Percentiles rank a stretch among this genome's conserved stretches.
phyloP scores from a whole-genome alignment of 64 coral and sea anemone species.

The Montipora cactus region DNA sequence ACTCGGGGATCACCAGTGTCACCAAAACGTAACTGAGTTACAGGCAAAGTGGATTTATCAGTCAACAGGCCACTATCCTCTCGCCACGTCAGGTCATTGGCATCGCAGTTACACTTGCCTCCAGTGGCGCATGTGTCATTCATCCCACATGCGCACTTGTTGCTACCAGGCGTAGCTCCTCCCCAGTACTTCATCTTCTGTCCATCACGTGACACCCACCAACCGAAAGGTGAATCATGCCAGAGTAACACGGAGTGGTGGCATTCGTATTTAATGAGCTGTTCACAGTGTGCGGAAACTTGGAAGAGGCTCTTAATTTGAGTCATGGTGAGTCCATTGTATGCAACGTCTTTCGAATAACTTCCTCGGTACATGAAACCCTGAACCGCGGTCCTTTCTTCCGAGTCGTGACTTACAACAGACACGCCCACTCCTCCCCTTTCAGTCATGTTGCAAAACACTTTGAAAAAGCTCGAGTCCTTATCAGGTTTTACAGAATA shows the following conservation, averaged over 20 bases:
- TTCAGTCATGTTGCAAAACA: slow-evolving; percentile 69
- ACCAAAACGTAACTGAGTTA: slow-evolving; percentile 63
- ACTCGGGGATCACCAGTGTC: slow-evolving; percentile 61
- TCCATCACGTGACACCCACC: slow-evolving; percentile 82
- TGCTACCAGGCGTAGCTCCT: slow-evolving; percentile 24
- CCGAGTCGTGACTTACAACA: slow-evolving; percentile 63
- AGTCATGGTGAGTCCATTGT: slow-evolving; percentile 28
- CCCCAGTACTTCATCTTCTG: slow-evolving; percentile 74
- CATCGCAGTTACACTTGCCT: slow-evolving; percentile 51
- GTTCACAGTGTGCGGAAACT: slow-evolving; percentile 68
- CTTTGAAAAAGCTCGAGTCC: slow-evolving; percentile 12
- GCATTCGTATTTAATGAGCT: slow-evolving; percentile 84
- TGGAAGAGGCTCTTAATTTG: slow-evolving; percentile 60
- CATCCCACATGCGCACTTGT: slow-evolving; percentile 68
- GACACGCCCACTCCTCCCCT: slow-evolving; percentile 65
- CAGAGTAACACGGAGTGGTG: slow-evolving; percentile 48
- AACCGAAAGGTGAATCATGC: slow-evolving; percentile 42
- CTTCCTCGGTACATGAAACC: slow-evolving; percentile 52
- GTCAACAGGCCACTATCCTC: slow-evolving; percentile 66
- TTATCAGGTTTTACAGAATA: slow-evolving; percentile 47
- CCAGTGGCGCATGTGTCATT: slow-evolving; percentile 40
- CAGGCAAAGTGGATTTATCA: slow-evolving; percentile 66
- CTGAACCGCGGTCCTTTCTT: slow-evolving; percentile 32
- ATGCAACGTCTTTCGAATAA: slow-evolving; percentile 49
- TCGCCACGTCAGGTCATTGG: slow-evolving; percentile 64